Conservation (phyloP, 2,113 vertebrate species). For the Etheostoma cragini region DNA sequence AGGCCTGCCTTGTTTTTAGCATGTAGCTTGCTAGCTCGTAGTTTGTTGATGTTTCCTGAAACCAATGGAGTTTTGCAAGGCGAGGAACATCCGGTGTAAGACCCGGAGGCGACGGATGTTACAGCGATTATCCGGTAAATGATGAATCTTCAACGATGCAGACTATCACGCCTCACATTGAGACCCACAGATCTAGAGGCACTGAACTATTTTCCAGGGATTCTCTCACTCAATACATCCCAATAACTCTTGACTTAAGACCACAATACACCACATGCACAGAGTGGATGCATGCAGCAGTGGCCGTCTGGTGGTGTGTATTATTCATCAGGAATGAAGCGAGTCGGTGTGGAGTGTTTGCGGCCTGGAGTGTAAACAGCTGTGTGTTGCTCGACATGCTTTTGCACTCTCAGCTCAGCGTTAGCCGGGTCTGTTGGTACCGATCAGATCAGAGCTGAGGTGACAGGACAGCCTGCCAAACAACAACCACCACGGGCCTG, state of each 20-base stretch:
- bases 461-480: slow-evolving; percentile 90
- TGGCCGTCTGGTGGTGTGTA: slow-evolving; percentile 86
- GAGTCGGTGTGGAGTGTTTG: slow-evolving; percentile 76
- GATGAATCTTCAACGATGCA: too few relatives aligned
- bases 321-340: slow-evolving; percentile 88
- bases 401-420: slow-evolving; percentile 96
- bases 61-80: too few relatives aligned
- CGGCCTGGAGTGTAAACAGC: slow-evolving; percentile 93
- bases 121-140: too few relatives aligned
- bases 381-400: slow-evolving; percentile 95
- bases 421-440: slow-evolving; percentile 86
- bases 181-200: too few relatives aligned
- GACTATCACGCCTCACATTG: too few relatives aligned
- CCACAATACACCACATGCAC: slow-evolving; percentile 10
- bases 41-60: too few relatives aligned
- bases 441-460: slow-evolving; percentile 91
- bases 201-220: too few relatives aligned
- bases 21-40: too few relatives aligned
- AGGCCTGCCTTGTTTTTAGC: too few relatives aligned
- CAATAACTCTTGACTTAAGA: not conserved
- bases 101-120: too few relatives aligned
- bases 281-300: slow-evolving; percentile 42
- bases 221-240: too few relatives aligned
- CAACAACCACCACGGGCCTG: slow-evolving; percentile 72
- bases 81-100: too few relatives aligned